These are phyloP conservation scores for Melanerpes formicivorus DNA, from an alignment of 2,113 vertebrate species.

Conservation along the genomic window DNA sequence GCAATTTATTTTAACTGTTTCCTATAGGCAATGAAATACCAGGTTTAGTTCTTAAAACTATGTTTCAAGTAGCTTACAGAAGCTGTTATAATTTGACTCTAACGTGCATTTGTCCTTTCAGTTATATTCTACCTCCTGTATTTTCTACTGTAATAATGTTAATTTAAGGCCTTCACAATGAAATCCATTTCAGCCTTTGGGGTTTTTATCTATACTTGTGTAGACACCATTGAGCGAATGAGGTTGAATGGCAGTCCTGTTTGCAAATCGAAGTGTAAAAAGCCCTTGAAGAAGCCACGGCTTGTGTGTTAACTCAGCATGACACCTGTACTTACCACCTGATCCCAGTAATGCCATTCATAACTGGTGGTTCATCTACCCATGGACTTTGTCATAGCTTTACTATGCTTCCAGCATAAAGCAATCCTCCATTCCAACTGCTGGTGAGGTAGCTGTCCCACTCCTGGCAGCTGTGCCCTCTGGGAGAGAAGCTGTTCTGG, in stretches of 20 bases:
- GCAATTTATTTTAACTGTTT: constrained; percentile 81
- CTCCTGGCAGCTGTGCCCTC: not conserved
- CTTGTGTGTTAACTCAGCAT: constrained; percentile 51
- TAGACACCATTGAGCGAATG: constrained; percentile 68
- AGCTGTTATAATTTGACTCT: constrained; percentile 81
- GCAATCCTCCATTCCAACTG: not conserved
- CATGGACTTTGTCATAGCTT: not conserved
- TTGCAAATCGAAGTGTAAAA: constrained; percentile 77
- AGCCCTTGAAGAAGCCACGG: constrained; percentile 47
- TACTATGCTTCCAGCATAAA: not conserved
- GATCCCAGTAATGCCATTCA: accelerated
- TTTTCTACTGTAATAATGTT: constrained; percentile 86
- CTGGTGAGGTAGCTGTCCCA: not conserved
- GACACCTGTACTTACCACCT: not conserved
- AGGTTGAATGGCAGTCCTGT: constrained; percentile 69
- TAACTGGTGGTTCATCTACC: not conserved
- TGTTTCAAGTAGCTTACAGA: constrained; percentile 78
- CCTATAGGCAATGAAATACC: constrained; percentile 75
- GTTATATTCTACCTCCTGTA: constrained; percentile 88
- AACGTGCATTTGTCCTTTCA: constrained; percentile 81
- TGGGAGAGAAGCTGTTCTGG: not conserved
- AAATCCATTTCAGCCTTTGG: constrained; percentile 81
- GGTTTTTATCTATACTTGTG: constrained; percentile 79
- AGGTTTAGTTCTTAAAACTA: constrained; percentile 79
- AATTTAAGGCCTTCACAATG: constrained; percentile 84